Base-by-base conservation (phyloP, 2,797 vertebrate species). In the Thripadectes ignobilis region DNA sequence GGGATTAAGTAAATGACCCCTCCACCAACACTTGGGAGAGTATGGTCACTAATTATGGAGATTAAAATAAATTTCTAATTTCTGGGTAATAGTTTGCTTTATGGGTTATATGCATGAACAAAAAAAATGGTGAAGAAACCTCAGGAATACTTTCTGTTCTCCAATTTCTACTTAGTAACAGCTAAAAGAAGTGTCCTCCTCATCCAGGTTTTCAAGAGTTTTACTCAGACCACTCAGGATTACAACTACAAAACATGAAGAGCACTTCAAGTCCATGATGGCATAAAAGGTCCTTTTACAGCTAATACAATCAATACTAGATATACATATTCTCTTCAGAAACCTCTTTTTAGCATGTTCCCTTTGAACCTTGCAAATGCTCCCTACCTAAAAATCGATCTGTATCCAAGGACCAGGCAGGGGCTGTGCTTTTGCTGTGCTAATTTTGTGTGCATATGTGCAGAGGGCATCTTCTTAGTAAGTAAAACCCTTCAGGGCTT, bases 381-480 rank as follows among this genome's bases (percentile, higher is more conserved):
- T 92, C 75, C 66, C 69, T 59, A 85, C 83, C 61, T 92, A 95
- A 95, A 95, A 93, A 96, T 96, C 93, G 81, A 95, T 96, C n/a
- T 7, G 62, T 12, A 4, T 58, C 86, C 55, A 79, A 80, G 34
- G 68, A 41, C n/a, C 27, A 82, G 72, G 52, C 12, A 3, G 58
- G 39, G 71, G 45, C 62, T 51, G 21, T 54, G 58, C 75, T 84
- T 88, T 68, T 26, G 9, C 79, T 3, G 6, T 30, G 57, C 79
- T 95, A 62, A 95, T 91, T 91, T 45, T 27, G n/a, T 54, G 19
- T 79, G 49, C 23, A 8, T 22, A n/a, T 16, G 1, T 59, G 58
- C 34, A 75, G 71, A 74, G 46, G 4, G 4, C 62, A 52, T 26
- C 62, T 80, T 80, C 77, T 80, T 46, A 43, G 22, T 77, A 66